Percentiles rank a stretch among this genome's conserved stretches.
Conservation (phyloP, 2,797 vertebrate species). For the Muscicapa striata region DNA sequence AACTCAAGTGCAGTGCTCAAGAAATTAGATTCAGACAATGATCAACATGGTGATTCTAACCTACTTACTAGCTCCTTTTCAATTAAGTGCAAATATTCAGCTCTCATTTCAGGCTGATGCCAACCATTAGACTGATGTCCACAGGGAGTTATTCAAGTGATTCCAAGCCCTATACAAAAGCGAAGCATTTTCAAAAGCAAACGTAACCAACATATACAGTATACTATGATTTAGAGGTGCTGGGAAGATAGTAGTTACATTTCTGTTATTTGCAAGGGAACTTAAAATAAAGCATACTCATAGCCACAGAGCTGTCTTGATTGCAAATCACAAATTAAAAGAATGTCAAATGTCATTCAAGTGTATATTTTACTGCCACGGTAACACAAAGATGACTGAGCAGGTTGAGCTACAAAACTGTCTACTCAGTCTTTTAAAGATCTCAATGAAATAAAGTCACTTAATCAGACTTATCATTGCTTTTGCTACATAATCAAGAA, state of each 20-base stretch:
- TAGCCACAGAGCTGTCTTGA: slow-evolving; percentile 8
- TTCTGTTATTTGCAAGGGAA: slow-evolving; percentile 34
- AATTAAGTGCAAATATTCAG: not conserved
- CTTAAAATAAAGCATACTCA: slow-evolving; percentile 42
- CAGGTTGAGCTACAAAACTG: slow-evolving; percentile 68
- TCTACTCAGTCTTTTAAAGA: slow-evolving; percentile 68
- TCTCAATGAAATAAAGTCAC: slow-evolving; percentile 57
- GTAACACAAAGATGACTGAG: slow-evolving; percentile 68
- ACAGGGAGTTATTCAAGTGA: not conserved
- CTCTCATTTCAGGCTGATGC: not conserved
- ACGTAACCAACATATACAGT: not conserved
- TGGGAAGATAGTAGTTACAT: not conserved
- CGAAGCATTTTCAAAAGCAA: not conserved
- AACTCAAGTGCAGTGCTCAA: not conserved
- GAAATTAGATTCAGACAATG: not conserved
- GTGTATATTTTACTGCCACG: slow-evolving; percentile 61
- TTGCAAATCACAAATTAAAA: slow-evolving; percentile 71
- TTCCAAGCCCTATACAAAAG: not conserved
- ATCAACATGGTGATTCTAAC: not conserved
- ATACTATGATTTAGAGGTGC: not conserved
- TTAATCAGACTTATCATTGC: slow-evolving; percentile 69
- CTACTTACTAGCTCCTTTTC: not conserved
- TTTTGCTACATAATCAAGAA: slow-evolving; percentile 53
- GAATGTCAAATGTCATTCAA: slow-evolving; percentile 65
- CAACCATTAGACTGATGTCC: not conserved